Evolutionary conservation across 2,113 vertebrate species (phyloP).

Genomic region (Tonatia bakeri): DNA sequence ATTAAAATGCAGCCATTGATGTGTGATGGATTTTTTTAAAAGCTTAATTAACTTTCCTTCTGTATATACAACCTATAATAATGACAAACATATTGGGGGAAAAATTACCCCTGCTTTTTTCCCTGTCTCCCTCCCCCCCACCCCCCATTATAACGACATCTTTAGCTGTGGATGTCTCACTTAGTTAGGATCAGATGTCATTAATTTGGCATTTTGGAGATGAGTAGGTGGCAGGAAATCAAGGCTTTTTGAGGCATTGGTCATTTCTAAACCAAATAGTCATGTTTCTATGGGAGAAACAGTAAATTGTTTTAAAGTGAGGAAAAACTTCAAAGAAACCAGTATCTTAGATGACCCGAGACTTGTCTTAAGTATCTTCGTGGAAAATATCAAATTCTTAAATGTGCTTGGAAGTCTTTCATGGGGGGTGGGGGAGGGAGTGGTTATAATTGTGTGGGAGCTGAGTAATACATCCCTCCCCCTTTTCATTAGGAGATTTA

Average conservation of each 20-base stretch:
- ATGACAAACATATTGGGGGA: slow-evolving; percentile 81
- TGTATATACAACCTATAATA: slow-evolving; percentile 90
- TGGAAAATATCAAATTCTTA: background rate
- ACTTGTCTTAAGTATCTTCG: background rate
- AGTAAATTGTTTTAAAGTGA: background rate
- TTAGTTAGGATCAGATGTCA: slow-evolving; percentile 56
- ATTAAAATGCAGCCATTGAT: slow-evolving; percentile 92
- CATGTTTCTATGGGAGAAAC: background rate
- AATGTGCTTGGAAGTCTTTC: background rate
- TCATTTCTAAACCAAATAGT: slow-evolving; percentile 36
- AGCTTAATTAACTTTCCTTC: slow-evolving; percentile 90
- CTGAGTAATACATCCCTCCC: background rate
- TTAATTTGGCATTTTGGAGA: slow-evolving; percentile 54
- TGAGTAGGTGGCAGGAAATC: slow-evolving; percentile 32
- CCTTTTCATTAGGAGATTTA: background rate
- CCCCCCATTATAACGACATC: slow-evolving; percentile 64
- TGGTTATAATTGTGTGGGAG: background rate
- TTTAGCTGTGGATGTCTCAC: slow-evolving; percentile 62
- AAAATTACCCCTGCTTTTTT: slow-evolving; percentile 71
- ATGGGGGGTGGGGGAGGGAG: background rate
- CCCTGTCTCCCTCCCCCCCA: background rate
- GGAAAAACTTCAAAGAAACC: background rate
- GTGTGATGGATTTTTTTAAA: slow-evolving; percentile 89
- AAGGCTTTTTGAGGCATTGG: slow-evolving; percentile 27
- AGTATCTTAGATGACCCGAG: background rate